phyloP scores from a whole-genome alignment of 2,888 invertebrate genomes.

The Drosophila buzzatii region DNA sequence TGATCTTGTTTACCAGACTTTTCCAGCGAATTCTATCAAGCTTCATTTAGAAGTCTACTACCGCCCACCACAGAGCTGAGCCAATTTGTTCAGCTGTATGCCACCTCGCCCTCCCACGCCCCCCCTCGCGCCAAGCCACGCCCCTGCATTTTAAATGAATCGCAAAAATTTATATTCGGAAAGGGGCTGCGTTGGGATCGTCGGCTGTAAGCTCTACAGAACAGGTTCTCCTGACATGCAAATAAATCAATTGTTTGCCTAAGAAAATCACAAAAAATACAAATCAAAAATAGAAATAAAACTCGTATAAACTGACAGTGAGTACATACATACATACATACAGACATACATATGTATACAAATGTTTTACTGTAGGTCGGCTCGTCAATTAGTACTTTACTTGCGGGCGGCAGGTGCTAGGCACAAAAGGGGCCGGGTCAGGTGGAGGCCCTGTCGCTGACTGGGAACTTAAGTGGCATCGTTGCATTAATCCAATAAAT shows the following conservation, averaged over 20 bases:
- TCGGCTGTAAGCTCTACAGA: slow-evolving; percentile 16
- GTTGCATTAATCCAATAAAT: slow-evolving; percentile 39
- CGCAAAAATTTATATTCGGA: slow-evolving; percentile 34
- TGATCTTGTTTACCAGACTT: slow-evolving; percentile 54
- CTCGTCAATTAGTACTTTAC: slow-evolving; percentile 13
- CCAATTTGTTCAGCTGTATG: slow-evolving; percentile 32
- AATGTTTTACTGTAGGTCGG: slow-evolving; percentile 4
- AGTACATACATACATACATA: neutral
- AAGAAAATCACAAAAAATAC: slow-evolving; percentile 21
- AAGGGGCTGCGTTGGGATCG: slow-evolving; percentile 33
- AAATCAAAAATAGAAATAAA: neutral
- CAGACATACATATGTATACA: neutral
- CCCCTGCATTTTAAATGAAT: slow-evolving; percentile 43
- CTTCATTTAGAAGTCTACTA: slow-evolving; percentile 42
- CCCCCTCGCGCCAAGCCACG: neutral
- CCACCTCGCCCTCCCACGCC: neutral
- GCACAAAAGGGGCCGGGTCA: neutral
- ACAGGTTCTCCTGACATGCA: slow-evolving; percentile 43
- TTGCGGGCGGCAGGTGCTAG: slow-evolving; percentile 1
- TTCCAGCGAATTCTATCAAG: slow-evolving; percentile 50
- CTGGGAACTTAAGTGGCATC: slow-evolving; percentile 14
- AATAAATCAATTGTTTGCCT: slow-evolving; percentile 39
- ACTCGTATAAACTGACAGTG: slow-evolving; percentile 2
- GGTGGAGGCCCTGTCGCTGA: neutral
- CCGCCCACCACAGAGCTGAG: slow-evolving; percentile 33